These are phyloP conservation scores for Anableps anableps DNA, from an alignment of 2,797 vertebrate species.

Conservation along the genomic window DNA sequence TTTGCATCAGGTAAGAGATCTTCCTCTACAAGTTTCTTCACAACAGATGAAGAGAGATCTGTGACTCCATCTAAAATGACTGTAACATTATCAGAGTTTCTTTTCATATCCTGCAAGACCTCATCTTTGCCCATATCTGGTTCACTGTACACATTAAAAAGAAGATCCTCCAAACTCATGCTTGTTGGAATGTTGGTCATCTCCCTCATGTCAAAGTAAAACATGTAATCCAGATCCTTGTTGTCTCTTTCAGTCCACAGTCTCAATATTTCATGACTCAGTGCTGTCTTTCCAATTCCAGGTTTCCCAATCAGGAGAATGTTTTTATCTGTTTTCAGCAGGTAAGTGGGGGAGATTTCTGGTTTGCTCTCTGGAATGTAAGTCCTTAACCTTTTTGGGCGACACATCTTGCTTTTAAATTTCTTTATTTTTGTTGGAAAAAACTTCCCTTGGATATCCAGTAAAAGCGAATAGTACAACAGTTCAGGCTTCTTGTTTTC, in stretches of 20 bases:
- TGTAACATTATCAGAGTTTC: constrained; percentile 17
- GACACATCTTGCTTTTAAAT: constrained; percentile 5
- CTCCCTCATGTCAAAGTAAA: constrained; percentile 54
- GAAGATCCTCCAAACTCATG: constrained; percentile 33
- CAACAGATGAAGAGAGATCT: constrained; percentile 4
- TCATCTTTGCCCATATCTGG: constrained; percentile 35
- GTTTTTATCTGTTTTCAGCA: constrained; percentile 22
- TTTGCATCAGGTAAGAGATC: constrained; percentile 26
- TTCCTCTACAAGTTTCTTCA: background rate
- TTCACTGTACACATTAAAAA: constrained; percentile 25
- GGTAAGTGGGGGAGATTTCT: constrained; percentile 12
- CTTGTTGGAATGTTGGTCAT: background rate
- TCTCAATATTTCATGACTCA: constrained; percentile 34
- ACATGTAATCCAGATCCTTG: constrained; percentile 38
- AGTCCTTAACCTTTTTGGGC: constrained; percentile 10
- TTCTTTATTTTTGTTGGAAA: constrained; percentile 32
- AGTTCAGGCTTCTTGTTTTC: constrained; percentile 17
- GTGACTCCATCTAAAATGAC: constrained; percentile 29
- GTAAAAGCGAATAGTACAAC: constrained; percentile 27
- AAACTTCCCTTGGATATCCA: constrained; percentile 14
- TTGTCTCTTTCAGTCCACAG: constrained; percentile 39
- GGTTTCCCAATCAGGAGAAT: constrained; percentile 43
- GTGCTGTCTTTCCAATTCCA: constrained; percentile 47
- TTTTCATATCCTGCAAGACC: constrained; percentile 27
- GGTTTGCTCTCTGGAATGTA: constrained; percentile 19